A percentile compares a stretch with the other conserved stretches of the same genome.
Conservation (phyloP, 2,797 vertebrate genomes). For the Cichlasoma orientale region DNA sequence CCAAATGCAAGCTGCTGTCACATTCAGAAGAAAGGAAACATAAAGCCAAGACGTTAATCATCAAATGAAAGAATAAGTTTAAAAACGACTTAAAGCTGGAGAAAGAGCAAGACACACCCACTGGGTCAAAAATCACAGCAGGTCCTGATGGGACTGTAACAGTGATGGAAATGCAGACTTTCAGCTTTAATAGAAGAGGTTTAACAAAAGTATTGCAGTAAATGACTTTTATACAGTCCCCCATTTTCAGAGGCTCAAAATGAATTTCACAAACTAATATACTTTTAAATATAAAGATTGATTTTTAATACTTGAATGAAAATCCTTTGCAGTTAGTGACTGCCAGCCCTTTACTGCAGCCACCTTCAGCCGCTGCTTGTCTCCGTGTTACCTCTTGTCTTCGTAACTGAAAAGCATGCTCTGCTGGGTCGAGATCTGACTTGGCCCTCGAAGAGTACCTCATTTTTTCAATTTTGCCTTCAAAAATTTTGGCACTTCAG, state of each 20-base stretch:
- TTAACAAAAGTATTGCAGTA: fast-evolving
- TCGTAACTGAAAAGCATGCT: neutral
- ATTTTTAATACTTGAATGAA: neutral
- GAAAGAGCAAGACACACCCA: no score
- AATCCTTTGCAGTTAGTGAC: neutral
- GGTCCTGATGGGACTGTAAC: no score
- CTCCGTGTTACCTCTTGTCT: neutral
- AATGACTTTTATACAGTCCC: neutral
- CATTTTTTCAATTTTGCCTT: neutral
- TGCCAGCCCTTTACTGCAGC: neutral
- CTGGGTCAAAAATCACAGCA: no score
- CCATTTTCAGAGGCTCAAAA: neutral
- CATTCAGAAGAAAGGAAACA: no score
- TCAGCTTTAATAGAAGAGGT: no score
- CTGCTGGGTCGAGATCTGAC: neutral
- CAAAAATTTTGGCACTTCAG: neutral
- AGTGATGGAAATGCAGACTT: neutral
- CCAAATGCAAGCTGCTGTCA: no score
- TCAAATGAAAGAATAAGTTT: no score
- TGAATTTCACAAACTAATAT: neutral
- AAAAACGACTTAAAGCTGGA: no score
- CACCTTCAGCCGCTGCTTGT: neutral
- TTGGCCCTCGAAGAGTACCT: neutral
- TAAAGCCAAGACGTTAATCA: no score
- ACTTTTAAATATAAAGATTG: neutral